Conservation (phyloP, 1,140 invertebrate species). For the Neotoxoptera formosana region DNA sequence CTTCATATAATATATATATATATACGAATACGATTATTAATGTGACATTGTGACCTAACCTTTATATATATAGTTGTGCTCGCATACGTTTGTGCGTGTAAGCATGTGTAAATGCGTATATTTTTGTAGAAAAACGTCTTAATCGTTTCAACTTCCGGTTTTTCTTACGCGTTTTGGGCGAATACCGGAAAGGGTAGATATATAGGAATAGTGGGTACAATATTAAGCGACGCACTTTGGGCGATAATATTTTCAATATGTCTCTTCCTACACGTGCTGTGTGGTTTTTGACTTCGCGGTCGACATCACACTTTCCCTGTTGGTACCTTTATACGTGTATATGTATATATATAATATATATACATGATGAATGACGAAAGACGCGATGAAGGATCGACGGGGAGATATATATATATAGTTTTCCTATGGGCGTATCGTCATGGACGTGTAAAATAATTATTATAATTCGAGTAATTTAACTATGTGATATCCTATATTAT, state of each 20-base stretch:
- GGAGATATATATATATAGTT: neutral
- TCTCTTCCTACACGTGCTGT: neutral
- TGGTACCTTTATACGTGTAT: neutral
- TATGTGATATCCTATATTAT: neutral
- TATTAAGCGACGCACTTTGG: neutral
- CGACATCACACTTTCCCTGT: neutral
- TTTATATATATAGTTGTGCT: neutral
- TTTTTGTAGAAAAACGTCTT: neutral
- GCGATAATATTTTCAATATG: constrained; percentile 3
- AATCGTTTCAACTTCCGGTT: neutral
- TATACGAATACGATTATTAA: neutral
- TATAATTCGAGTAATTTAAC: neutral
- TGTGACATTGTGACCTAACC: neutral
- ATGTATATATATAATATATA: no score
- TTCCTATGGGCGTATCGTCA: neutral
- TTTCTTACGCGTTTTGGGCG: neutral
- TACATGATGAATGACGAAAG: neutral
- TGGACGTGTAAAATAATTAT: neutral
- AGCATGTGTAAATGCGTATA: neutral
- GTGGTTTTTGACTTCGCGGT: neutral
- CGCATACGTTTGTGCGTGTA: no score
- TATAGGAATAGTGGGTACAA: neutral
- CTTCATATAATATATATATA: no score
- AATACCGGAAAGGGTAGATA: neutral
- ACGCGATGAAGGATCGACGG: neutral